Conservation (phyloP, 2,113 vertebrate species). For the Orthonyx spaldingii region DNA sequence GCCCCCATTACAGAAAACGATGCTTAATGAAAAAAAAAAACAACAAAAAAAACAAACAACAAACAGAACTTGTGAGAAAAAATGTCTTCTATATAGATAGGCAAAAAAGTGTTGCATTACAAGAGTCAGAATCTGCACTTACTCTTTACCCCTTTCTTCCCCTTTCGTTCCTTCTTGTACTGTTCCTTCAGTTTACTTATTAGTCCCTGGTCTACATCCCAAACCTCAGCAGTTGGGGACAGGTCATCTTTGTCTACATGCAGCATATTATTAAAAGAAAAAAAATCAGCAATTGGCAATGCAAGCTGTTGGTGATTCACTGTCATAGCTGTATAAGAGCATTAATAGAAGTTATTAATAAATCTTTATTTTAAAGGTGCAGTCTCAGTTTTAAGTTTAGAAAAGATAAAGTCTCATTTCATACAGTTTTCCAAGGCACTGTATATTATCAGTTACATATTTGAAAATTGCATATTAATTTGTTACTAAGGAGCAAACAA, state of each 20-base stretch:
- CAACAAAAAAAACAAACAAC: not conserved
- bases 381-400: constrained; percentile 66
- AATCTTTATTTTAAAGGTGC: constrained; percentile 74
- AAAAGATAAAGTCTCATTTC: constrained; percentile 43
- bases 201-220: constrained; percentile 86
- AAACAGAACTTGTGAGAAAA: constrained; percentile 17
- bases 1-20: constrained; percentile 61
- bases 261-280: constrained; percentile 84
- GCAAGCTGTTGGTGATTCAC: constrained; percentile 72
- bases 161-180: constrained; percentile 86
- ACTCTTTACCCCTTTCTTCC: constrained; percentile 85
- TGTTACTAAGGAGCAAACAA: constrained; percentile 55
- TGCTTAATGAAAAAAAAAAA: constrained; percentile 14
- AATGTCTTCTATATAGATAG: constrained; percentile 40
- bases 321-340: constrained; percentile 67
- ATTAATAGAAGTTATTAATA: constrained; percentile 65
- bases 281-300: constrained; percentile 78
- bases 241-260: constrained; percentile 88
- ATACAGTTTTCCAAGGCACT: constrained; percentile 42
- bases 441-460: constrained; percentile 30
- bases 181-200: constrained; percentile 87
- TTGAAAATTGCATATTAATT: constrained; percentile 38
- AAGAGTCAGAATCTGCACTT: constrained; percentile 81
- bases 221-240: constrained; percentile 84
- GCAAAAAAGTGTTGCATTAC: constrained; percentile 57